Evolutionary conservation across 2,888 invertebrate genomes (phyloP).

Genomic region (Drosophila hawaiiensis): DNA sequence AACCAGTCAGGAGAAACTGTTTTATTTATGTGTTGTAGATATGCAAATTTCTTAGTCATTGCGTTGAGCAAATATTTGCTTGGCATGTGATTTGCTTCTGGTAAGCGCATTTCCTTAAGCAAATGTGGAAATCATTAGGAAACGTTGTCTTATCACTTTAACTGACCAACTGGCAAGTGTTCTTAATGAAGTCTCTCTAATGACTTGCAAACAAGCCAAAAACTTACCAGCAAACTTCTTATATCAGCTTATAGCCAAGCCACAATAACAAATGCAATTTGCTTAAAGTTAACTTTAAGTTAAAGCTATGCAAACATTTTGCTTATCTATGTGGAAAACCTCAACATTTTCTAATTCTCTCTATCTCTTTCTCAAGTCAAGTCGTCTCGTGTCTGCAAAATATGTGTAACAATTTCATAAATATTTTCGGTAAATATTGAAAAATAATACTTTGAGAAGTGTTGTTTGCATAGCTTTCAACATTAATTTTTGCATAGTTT

Average conservation of each 20-base stretch:
- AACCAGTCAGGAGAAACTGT: not conserved
- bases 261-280: constrained; percentile 18
- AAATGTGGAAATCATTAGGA: constrained; percentile 39
- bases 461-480: constrained; percentile 12
- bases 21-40: not conserved
- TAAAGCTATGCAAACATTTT: constrained; percentile 44
- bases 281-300: constrained; percentile 21
- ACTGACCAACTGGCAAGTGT: constrained; percentile 31
- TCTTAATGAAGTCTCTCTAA: constrained; percentile 54
- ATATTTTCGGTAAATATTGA: constrained; percentile 50
- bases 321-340: constrained; percentile 51
- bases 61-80: not conserved
- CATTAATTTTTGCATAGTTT: constrained; percentile 38
- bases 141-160: constrained; percentile 18
- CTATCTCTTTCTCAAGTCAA: constrained; percentile 3
- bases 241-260: constrained; percentile 10
- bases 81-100: not conserved
- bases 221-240: constrained; percentile 39
- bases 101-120: constrained; percentile 2
- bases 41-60: not conserved
- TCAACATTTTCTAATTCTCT: constrained; percentile 2
- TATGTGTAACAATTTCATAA: constrained; percentile 50
- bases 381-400: not conserved
- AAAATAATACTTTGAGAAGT: constrained; percentile 35
- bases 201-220: constrained; percentile 60